Conservation (phyloP, 2,113 vertebrate genomes). For the Dipodomys merriami region DNA sequence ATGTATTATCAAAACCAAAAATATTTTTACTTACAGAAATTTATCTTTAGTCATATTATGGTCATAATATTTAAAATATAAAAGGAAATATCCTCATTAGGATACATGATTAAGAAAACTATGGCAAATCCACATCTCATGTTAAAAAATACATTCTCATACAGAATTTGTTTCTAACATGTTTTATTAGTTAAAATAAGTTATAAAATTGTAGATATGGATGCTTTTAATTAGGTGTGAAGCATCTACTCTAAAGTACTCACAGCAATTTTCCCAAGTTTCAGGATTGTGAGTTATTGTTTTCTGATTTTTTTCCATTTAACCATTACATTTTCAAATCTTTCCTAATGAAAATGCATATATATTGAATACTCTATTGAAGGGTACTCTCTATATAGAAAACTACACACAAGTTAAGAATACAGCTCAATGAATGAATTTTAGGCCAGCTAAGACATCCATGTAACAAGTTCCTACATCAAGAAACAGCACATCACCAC, state of each 20-base stretch:
- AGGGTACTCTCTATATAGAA: background rate
- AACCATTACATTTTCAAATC: background rate
- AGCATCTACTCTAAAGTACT: background rate
- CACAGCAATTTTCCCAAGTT: background rate
- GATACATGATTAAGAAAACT: constrained; percentile 17
- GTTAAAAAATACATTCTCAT: constrained; percentile 8
- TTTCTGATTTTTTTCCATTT: background rate
- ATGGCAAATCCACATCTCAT: background rate
- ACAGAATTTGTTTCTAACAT: background rate
- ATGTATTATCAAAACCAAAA: background rate
- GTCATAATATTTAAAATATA: constrained; percentile 13
- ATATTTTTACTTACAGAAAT: background rate
- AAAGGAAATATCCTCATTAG: constrained; percentile 33
- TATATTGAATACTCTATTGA: background rate
- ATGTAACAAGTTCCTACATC: background rate
- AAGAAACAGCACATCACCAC: background rate
- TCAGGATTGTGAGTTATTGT: background rate
- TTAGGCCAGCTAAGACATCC: background rate
- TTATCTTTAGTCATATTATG: background rate
- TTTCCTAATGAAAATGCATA: background rate
- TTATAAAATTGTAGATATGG: background rate
- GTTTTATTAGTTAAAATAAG: background rate
- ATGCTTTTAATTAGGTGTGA: constrained; percentile 31
- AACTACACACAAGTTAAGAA: background rate
- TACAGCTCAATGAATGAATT: background rate